phyloP scores from a whole-genome alignment of 2,888 invertebrate genomes.

The Petrolisthes manimaculis region DNA sequence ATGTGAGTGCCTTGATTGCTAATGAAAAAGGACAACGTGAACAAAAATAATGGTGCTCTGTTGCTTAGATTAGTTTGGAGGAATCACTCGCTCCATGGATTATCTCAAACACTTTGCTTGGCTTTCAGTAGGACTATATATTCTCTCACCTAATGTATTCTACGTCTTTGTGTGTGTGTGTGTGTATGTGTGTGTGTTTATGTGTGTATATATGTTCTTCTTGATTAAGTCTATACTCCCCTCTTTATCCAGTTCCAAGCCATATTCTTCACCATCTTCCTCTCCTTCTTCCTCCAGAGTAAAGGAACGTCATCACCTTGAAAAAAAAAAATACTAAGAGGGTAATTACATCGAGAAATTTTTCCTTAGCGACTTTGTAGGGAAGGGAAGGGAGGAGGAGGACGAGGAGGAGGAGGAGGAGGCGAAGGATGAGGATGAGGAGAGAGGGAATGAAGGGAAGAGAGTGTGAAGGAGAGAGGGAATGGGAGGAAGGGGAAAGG shows the following conservation, averaged over 20 bases:
- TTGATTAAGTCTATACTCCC: constrained; percentile 41
- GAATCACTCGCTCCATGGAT: too few relatives aligned
- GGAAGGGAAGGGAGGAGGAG: constrained; percentile 15
- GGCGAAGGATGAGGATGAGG: too few relatives aligned
- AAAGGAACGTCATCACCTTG: constrained; percentile 50
- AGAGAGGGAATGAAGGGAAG: too few relatives aligned
- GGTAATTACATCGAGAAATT: constrained; percentile 54
- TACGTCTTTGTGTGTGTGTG: background rate
- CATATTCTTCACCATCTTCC: too few relatives aligned
- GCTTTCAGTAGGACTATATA: background rate
- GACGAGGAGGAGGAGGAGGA: too few relatives aligned
- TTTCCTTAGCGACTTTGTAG: constrained; percentile 43
- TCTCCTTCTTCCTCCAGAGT: constrained; percentile 52
- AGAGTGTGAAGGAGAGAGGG: too few relatives aligned
- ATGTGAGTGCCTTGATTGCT: too few relatives aligned
- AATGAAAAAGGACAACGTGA: too few relatives aligned
- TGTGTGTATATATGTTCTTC: constrained; percentile 9
- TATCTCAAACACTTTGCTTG: too few relatives aligned
- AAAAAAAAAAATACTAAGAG: constrained; percentile 46
- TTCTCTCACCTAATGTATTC: background rate
- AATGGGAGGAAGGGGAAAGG: too few relatives aligned
- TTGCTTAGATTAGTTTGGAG: too few relatives aligned
- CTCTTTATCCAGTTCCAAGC: constrained; percentile 32
- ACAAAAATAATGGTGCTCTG: too few relatives aligned
- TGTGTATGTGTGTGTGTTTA: constrained; percentile 9